A percentile compares a stretch with the other conserved stretches of the same genome.
These are phyloP conservation scores for Caenorhabditis tropicalis DNA, from an alignment of 1,140 invertebrate genomes.

Conservation along the genomic window DNA sequence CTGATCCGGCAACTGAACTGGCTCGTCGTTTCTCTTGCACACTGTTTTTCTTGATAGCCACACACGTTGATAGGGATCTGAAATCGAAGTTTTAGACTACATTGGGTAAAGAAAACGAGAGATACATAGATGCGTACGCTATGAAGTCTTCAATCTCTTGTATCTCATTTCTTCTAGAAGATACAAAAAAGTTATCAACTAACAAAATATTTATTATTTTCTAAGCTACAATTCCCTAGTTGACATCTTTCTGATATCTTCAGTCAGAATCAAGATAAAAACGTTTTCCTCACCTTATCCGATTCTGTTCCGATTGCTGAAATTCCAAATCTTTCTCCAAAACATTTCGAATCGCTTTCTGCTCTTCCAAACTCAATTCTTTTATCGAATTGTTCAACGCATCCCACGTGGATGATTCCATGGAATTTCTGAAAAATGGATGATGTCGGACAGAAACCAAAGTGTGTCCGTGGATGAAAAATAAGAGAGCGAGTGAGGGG, in stretches of 20 bases:
- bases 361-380: slow-evolving; percentile 47
- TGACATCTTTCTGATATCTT: no score
- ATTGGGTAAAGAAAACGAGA: no score
- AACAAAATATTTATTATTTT: no score
- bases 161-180: no score
- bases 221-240: no score
- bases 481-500: neutral
- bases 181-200: no score
- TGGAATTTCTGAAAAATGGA: neutral
- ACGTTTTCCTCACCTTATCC: neutral
- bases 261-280: no score
- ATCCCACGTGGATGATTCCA: neutral
- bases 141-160: no score
- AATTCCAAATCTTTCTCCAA: slow-evolving; percentile 51
- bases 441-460: slow-evolving; percentile 19
- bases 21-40: neutral
- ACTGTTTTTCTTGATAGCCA: slow-evolving; percentile 14
- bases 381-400: slow-evolving; percentile 31
- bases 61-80: slow-evolving; percentile 6
- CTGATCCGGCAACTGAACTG: slow-evolving; percentile 11
- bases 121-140: no score
- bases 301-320: slow-evolving; percentile 40
- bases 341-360: slow-evolving; percentile 40
- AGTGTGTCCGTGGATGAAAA: neutral
- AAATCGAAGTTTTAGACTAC: neutral